These are phyloP conservation scores for Knipowitschia caucasica DNA, from an alignment of 2,797 vertebrate species.

Conservation along the genomic window DNA sequence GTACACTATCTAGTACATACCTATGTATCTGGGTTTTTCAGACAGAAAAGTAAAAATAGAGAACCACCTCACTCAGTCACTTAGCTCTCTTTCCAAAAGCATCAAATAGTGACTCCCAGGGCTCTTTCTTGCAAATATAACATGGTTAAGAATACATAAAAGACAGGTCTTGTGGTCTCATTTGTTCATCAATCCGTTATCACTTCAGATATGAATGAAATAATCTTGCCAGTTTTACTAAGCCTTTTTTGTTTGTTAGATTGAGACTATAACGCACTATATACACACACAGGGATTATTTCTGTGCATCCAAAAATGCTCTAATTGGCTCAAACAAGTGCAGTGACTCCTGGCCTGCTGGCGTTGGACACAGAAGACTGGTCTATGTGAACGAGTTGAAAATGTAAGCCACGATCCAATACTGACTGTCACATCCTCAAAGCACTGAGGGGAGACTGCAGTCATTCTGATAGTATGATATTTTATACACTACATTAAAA, in stretches of 20 bases:
- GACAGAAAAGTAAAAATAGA: too few species aligned
- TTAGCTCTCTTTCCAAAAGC: too few species aligned
- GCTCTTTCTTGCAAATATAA: too few species aligned
- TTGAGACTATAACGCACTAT: neutral
- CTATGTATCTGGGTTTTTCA: too few species aligned
- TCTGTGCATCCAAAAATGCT: slow-evolving; percentile 20
- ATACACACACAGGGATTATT: slow-evolving; percentile 10
- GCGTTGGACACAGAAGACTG: slow-evolving; percentile 39
- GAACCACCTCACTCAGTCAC: too few species aligned
- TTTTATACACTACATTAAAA: neutral
- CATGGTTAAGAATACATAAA: too few species aligned
- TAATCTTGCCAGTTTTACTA: too few species aligned
- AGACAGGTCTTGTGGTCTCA: too few species aligned
- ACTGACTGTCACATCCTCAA: slow-evolving; percentile 26
- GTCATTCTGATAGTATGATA: neutral
- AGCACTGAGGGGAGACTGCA: slow-evolving; percentile 41
- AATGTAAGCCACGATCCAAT: slow-evolving; percentile 19
- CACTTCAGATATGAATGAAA: too few species aligned
- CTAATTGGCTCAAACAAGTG: slow-evolving; percentile 52
- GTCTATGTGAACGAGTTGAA: slow-evolving; percentile 9
- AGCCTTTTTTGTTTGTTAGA: neutral
- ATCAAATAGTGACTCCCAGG: too few species aligned
- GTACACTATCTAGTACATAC: too few species aligned
- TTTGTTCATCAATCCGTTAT: too few species aligned
- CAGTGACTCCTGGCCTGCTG: slow-evolving; percentile 38